Percentiles rank a stretch among this genome's conserved stretches.
These are phyloP conservation scores for Gymnopithys bicolor DNA, from an alignment of 2,797 vertebrate species.

Conservation along the genomic window DNA sequence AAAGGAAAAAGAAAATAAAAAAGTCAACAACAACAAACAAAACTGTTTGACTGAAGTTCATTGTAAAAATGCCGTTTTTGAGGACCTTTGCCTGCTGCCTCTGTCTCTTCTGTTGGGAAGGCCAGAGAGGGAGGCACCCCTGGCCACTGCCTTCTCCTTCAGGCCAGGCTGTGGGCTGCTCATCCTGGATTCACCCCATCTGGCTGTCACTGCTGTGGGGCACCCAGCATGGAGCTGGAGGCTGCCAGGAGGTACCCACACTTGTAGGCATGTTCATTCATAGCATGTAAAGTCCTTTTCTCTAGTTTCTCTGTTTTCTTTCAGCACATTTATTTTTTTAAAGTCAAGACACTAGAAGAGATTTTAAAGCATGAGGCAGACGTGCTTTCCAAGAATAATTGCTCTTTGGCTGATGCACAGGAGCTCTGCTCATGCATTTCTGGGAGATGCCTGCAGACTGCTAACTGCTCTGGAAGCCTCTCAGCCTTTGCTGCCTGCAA, in stretches of 20 bases:
- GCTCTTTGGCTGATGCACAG: constrained; percentile 64
- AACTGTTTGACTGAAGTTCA: not conserved
- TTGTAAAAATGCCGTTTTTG: not conserved
- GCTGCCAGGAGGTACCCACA: not conserved
- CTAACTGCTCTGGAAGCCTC: constrained; percentile 69
- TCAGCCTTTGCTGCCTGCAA: constrained; percentile 65
- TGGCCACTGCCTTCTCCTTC: not conserved
- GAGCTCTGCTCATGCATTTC: constrained; percentile 63
- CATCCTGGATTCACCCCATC: not conserved
- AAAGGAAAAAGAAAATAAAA: not conserved
- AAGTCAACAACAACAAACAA: not conserved
- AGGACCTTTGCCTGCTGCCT: not conserved
- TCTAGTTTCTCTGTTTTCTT: not conserved
- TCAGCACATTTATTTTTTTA: not conserved
- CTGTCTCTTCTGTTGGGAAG: not conserved
- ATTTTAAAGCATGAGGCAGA: constrained; percentile 34
- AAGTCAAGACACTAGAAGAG: not conserved
- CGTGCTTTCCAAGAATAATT: constrained; percentile 64
- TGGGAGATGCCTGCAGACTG: constrained; percentile 66
- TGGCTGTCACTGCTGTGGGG: rapidly evolving
- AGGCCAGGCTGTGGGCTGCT: not conserved
- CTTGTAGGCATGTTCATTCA: not conserved
- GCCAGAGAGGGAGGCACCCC: not conserved
- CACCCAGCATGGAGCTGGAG: not conserved
- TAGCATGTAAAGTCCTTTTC: not conserved